Conservation (phyloP, 2,113 vertebrate genomes). For the Ictalurus furcatus region DNA sequence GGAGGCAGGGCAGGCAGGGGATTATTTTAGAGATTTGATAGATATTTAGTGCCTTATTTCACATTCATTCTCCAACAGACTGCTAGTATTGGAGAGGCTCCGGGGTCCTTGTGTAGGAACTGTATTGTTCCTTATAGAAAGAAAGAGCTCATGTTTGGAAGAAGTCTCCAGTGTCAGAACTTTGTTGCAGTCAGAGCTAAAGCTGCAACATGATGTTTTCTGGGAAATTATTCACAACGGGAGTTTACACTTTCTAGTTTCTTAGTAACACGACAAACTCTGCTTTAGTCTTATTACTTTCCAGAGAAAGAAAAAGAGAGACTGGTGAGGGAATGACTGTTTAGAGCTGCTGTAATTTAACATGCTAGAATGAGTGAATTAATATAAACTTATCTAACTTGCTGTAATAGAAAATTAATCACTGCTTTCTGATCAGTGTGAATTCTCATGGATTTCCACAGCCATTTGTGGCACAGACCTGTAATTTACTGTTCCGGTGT, state of each 20-base stretch:
- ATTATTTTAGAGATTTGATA: conserved; percentile 67
- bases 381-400: no score
- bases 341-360: neutral
- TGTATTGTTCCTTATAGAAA: neutral
- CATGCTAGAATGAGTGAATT: no score
- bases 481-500: conserved; percentile 61
- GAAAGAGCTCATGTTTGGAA: neutral
- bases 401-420: neutral
- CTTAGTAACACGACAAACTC: neutral
- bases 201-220: neutral
- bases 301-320: neutral
- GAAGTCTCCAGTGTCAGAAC: neutral
- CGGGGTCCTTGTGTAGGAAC: neutral
- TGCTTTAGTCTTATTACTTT: neutral
- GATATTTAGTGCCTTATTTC: conserved; percentile 68
- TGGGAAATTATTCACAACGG: neutral
- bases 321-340: neutral
- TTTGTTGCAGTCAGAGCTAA: neutral
- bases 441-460: neutral
- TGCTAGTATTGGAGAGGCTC: conserved; percentile 56
- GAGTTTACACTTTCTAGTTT: neutral
- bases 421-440: neutral
- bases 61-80: conserved; percentile 70
- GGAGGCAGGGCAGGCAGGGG: conserved; percentile 55
- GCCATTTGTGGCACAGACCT: conserved; percentile 12